These are phyloP conservation scores for Solea solea DNA, from an alignment of 2,113 vertebrate species.

Conservation along the genomic window DNA sequence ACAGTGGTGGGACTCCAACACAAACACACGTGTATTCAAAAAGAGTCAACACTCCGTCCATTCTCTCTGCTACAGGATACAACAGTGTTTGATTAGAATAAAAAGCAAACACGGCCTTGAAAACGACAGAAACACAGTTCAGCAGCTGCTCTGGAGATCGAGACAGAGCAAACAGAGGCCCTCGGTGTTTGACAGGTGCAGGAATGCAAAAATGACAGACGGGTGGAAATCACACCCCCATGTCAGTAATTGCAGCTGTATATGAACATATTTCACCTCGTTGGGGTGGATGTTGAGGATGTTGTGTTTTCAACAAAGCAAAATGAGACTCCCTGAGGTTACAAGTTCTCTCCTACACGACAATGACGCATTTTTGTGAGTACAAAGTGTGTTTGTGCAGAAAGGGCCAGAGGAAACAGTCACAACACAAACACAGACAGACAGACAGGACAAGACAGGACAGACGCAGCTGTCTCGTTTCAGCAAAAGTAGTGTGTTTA, in stretches of 20 bases:
- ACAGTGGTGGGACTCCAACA: conserved; percentile 11
- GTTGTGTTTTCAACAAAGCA: too few relatives aligned
- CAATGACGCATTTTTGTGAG: too few relatives aligned
- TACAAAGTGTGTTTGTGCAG: not conserved
- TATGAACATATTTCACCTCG: too few relatives aligned
- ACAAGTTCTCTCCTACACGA: too few relatives aligned
- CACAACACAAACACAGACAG: not conserved
- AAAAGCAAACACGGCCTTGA: conserved; percentile 46
- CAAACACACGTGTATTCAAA: not conserved
- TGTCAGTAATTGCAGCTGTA: too few relatives aligned
- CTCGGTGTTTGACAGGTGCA: conserved; percentile 5
- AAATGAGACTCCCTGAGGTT: too few relatives aligned
- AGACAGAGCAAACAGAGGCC: conserved; percentile 31
- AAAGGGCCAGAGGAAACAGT: not conserved
- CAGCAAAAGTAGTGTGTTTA: conserved; percentile 27
- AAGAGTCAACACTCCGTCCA: conserved; percentile 25
- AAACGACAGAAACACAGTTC: conserved; percentile 13
- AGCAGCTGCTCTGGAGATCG: conserved; percentile 41
- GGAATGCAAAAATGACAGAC: conserved; percentile 22
- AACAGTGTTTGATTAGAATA: conserved; percentile 32
- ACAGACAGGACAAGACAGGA: not conserved
- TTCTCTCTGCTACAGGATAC: conserved; percentile 31
- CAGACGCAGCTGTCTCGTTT: conserved; percentile 33
- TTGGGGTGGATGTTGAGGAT: too few relatives aligned
- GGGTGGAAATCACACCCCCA: too few relatives aligned